Conservation (phyloP, 2,797 vertebrate genomes). For the Scyliorhinus canicula region DNA sequence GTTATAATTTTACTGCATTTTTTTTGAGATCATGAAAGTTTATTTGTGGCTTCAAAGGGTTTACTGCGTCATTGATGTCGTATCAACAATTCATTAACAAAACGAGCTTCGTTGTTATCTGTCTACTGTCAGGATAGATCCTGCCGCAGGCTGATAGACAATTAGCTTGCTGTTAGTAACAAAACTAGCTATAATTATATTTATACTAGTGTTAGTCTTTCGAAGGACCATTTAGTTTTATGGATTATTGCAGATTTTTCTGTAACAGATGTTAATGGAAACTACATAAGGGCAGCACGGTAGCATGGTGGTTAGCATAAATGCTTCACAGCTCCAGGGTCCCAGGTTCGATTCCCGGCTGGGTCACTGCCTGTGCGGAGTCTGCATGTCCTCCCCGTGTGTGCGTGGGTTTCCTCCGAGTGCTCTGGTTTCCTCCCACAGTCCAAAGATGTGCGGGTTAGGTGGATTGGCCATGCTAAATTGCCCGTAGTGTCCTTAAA, state of each 20-base stretch:
- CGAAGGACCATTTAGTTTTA: neutral
- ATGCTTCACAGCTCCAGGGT: no score
- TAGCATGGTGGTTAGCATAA: no score
- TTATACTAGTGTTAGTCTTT: neutral
- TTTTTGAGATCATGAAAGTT: neutral
- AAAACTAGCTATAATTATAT: neutral
- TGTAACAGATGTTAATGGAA: neutral
- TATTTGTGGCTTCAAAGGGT: neutral
- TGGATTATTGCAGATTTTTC: neutral
- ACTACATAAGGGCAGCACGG: no score
- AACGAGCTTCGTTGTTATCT: neutral
- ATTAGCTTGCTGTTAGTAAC: neutral
- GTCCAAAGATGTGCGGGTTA: no score
- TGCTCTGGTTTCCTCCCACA: no score
- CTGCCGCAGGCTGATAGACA: neutral
- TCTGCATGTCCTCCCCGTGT: no score
- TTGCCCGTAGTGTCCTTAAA: no score
- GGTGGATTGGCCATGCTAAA: no score
- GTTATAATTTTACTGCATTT: neutral
- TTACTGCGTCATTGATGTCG: neutral
- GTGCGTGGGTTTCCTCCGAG: no score
- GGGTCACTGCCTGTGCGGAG: no score
- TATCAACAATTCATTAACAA: neutral
- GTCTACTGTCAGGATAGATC: neutral
- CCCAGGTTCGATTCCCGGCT: no score